Base-by-base conservation (phyloP, 2,797 vertebrate species). In the Alcedo atthis region DNA sequence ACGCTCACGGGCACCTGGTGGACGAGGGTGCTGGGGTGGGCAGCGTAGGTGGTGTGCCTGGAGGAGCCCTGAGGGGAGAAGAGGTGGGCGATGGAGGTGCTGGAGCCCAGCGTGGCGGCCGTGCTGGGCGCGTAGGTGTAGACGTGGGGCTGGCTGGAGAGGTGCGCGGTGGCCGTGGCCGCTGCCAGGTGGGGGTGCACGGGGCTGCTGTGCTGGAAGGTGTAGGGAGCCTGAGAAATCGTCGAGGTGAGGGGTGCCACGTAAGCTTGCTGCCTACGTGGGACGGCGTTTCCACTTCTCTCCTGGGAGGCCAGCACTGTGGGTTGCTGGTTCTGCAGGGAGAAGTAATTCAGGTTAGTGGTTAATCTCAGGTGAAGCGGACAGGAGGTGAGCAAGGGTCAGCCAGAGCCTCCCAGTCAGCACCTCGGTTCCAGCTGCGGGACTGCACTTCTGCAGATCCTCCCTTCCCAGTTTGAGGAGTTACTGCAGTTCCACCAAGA, bases 61-160 rank as follows among this genome's bases (percentile, higher is more conserved):
- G 98, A 98, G 7, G 98, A 98, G 97, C 98, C 98, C 96, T 98
- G 97, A 58, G 98, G 97, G n/a, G 98, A 98, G 86, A 98, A 97
- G 96, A 99, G 98, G 95, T 99, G 99, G 91, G 99, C 99, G 73
- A 99, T 98, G 20, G 99, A 99, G 51, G 98, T 99, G 95, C 98
- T 99, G 15, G 99, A 99, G 90, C 99, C 99, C 98, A 99, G 92
- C 2, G 98, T 98, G 2, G 98, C 98, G n/a, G 98, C 98, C 7
- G 97, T 97, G 3, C 98, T 99, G 1, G 99, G 98, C 3, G 99
- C 98, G 3, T 99, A 99, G 45, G 99, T 98, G 87, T 99, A 99
- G 96, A 99, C 98, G 90, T 98, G 98, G 37, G 98, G 97, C 96
- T 98, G 98, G 97, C 97, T 98, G 80, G 98, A 75, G 86, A 98